These are phyloP conservation scores for Sparus aurata DNA, from an alignment of 2,797 vertebrate species.

Conservation along the genomic window DNA sequence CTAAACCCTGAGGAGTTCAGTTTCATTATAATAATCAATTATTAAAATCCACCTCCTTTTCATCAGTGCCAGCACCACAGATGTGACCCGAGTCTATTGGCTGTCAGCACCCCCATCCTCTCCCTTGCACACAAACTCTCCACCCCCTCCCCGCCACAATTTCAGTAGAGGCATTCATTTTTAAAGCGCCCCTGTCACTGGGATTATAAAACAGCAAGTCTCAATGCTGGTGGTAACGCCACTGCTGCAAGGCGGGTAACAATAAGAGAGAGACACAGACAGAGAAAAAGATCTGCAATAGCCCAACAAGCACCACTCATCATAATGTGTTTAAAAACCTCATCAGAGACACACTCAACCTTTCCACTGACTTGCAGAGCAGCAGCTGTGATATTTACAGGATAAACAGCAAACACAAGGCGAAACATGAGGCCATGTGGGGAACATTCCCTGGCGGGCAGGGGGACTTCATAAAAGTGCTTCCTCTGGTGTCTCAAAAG, in stretches of 20 bases:
- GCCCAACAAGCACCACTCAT: conserved; percentile 2
- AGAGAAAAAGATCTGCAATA: conserved; percentile 1
- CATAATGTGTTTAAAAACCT: conserved; percentile 1
- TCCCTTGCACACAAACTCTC: conserved; percentile 20
- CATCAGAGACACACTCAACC: conserved; percentile 20
- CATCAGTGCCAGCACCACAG: conserved; percentile 81
- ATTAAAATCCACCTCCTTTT: conserved; percentile 81
- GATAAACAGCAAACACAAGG: conserved; percentile 63
- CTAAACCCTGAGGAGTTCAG: conserved; percentile 64
- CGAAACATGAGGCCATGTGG: conserved; percentile 46
- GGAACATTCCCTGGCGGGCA: conserved; percentile 21
- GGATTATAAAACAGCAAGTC: conserved; percentile 68
- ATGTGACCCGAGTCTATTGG: conserved; percentile 75
- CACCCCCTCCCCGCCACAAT: conserved; percentile 45
- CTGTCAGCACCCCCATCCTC: conserved; percentile 45
- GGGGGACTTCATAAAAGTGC: conserved; percentile 49
- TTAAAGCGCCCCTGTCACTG: conserved; percentile 72
- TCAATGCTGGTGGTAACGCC: conserved; percentile 37
- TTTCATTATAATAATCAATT: conserved; percentile 87
- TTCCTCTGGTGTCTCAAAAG: conserved; percentile 55
- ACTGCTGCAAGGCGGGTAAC: conserved; percentile 40
- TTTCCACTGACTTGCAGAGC: conserved; percentile 26
- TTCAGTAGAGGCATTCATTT: conserved; percentile 82
- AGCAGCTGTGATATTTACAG: conserved; percentile 68
- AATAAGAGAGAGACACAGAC: conserved; percentile 29